Evolutionary conservation across 2,888 invertebrate species (phyloP).

Genomic region (Cyclophora punctaria): DNA sequence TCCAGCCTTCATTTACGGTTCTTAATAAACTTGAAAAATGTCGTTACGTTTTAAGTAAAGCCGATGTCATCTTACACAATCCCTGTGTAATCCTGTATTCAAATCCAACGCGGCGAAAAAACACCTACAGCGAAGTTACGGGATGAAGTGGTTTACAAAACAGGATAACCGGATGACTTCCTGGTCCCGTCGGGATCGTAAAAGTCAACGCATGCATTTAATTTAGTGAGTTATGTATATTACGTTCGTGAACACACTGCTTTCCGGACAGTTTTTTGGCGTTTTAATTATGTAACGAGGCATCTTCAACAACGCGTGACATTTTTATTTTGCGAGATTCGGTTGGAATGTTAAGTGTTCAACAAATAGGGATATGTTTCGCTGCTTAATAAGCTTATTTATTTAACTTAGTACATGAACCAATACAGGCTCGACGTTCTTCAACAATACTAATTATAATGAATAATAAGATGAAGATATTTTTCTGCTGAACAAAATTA

Average conservation of each 20-base stretch:
- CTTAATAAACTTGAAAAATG: no score
- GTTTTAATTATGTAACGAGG: slow-evolving; percentile 27
- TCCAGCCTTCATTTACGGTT: no score
- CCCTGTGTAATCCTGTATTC: slow-evolving; percentile 25
- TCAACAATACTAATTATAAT: no score
- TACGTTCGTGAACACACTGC: neutral
- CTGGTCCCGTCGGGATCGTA: slow-evolving; percentile 50
- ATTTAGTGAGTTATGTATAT: slow-evolving; percentile 44
- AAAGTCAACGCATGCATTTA: slow-evolving; percentile 64
- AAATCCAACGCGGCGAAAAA: slow-evolving; percentile 42
- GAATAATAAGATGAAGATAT: no score
- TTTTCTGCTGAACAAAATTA: no score
- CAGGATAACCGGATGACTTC: slow-evolving; percentile 56
- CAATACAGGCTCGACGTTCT: no score
- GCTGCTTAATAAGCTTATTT: no score
- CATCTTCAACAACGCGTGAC: slow-evolving; percentile 21
- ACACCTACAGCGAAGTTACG: slow-evolving; percentile 33
- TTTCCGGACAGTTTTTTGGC: slow-evolving; percentile 16
- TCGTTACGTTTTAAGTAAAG: no score
- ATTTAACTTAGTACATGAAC: no score
- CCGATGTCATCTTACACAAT: no score
- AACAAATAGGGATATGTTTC: neutral
- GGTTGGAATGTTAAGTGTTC: neutral
- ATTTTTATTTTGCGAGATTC: slow-evolving; percentile 7
- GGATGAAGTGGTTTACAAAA: slow-evolving; percentile 44